Evolutionary conservation across 2,888 invertebrate genomes (phyloP).

Genomic region (Ariolimax columbianus): DNA sequence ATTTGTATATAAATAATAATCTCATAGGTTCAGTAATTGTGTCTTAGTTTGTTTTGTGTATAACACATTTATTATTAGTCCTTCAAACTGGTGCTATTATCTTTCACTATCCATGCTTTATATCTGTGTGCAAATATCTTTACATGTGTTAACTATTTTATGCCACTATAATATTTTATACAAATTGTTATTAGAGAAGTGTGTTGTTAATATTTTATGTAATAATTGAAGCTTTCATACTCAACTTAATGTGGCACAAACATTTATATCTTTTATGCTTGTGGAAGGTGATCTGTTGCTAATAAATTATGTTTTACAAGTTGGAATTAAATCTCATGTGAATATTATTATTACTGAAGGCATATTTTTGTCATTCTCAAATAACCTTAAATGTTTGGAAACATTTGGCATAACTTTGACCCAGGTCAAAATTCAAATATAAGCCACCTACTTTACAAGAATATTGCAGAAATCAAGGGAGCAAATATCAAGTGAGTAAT

Average conservation of each 20-base stretch:
- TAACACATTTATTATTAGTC: neutral
- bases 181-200: neutral
- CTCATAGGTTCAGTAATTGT: neutral
- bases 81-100: constrained; percentile 24
- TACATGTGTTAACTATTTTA: neutral
- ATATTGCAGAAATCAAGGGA: too few relatives aligned
- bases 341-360: too few relatives aligned
- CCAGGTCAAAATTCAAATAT: too few relatives aligned
- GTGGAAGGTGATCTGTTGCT: neutral
- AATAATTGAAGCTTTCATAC: neutral
- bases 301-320: neutral
- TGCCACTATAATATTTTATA: neutral
- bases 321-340: too few relatives aligned
- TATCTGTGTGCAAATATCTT: neutral
- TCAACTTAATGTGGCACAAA: neutral
- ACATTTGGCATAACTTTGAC: too few relatives aligned
- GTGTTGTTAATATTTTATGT: too few relatives aligned
- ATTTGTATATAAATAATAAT: neutral
- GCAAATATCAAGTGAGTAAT: too few relatives aligned
- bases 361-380: too few relatives aligned
- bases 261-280: neutral
- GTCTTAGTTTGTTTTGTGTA: neutral
- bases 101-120: neutral
- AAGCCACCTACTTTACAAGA: too few relatives aligned
- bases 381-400: too few relatives aligned